phyloP scores from a whole-genome alignment of 2,797 vertebrate genomes.

The Enteromius fasciolatus region DNA sequence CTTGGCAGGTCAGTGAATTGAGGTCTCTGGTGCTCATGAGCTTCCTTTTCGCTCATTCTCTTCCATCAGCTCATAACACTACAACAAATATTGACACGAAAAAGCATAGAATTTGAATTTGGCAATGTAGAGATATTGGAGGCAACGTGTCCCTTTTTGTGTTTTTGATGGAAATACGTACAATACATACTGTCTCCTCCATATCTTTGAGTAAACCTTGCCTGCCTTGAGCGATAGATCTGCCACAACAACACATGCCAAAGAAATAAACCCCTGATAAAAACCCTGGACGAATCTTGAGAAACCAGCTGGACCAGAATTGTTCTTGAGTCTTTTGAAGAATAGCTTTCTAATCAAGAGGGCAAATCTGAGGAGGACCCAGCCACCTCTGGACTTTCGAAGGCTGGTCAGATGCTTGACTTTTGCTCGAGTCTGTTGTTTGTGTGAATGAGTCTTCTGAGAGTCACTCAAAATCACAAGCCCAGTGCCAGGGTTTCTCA shows the following conservation, averaged over 20 bases:
- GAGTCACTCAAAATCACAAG: background rate
- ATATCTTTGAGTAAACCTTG: background rate
- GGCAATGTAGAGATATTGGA: background rate
- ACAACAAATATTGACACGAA: conserved; percentile 9
- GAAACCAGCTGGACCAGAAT: background rate
- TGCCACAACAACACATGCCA: background rate
- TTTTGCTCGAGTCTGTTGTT: background rate
- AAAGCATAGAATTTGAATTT: background rate
- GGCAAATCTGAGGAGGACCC: background rate
- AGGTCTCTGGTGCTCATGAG: background rate
- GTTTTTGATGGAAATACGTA: background rate
- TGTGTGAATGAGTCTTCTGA: background rate
- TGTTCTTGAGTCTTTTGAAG: background rate
- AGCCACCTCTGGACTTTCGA: background rate
- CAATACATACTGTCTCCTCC: background rate
- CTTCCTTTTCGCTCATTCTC: background rate
- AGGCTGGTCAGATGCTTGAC: background rate
- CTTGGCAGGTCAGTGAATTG: conserved; percentile 12
- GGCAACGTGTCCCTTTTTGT: background rate
- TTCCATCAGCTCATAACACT: background rate
- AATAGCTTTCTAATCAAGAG: background rate
- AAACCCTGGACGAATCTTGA: background rate
- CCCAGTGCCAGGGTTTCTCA: too few species aligned
- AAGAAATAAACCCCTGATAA: background rate
- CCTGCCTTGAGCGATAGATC: background rate